Conservation (phyloP, 2,797 vertebrate species). For the Mustela erminea region DNA sequence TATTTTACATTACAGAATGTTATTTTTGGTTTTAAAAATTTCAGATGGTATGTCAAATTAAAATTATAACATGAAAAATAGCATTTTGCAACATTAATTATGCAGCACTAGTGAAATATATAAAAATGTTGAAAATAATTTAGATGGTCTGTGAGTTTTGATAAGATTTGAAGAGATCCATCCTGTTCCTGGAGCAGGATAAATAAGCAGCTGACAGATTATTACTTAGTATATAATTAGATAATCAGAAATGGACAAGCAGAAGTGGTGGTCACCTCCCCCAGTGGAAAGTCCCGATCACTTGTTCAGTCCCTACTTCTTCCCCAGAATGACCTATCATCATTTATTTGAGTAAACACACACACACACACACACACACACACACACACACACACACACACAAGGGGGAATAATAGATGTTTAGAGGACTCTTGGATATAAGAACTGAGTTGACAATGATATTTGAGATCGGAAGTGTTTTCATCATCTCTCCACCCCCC, state of each 20-base stretch:
- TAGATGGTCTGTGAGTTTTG: neutral
- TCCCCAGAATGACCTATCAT: neutral
- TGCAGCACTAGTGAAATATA: neutral
- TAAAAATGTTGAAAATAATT: neutral
- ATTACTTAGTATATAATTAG: neutral
- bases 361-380: rapidly evolving
- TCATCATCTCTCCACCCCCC: too few relatives aligned
- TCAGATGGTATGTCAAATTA: neutral
- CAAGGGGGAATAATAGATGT: neutral
- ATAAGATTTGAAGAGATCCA: neutral
- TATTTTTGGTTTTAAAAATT: slow-evolving; percentile 20
- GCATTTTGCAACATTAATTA: neutral
- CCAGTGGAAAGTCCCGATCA: neutral
- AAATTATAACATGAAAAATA: neutral
- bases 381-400: rapidly evolving
- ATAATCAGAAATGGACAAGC: neutral
- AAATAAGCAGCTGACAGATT: neutral
- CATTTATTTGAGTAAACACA: neutral
- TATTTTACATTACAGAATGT: neutral
- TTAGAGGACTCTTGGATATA: neutral
- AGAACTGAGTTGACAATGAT: neutral
- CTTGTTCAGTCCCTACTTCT: neutral
- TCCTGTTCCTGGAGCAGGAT: neutral
- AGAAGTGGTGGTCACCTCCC: neutral
- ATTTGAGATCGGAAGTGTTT: neutral